Percentiles rank a stretch among this genome's conserved stretches.
Evolutionary conservation across 2,113 vertebrate species (phyloP).

Genomic region (Lepus europaeus): DNA sequence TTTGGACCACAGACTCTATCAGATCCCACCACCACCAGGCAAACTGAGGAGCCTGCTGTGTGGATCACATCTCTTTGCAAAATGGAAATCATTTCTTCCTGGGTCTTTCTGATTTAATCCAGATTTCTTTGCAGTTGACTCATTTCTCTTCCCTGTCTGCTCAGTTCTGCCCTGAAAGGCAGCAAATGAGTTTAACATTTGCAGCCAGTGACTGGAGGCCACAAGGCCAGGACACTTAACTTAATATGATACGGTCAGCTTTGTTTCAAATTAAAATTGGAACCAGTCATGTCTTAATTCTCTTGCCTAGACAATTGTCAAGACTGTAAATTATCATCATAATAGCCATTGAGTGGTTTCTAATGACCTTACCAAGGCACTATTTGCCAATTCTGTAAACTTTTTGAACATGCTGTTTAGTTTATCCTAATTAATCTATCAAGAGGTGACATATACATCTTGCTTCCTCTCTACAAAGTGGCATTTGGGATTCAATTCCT

Average conservation of each 20-base stretch:
- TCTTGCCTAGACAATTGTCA: conserved; percentile 80
- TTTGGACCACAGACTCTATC: not conserved
- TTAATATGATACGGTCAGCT: conserved; percentile 64
- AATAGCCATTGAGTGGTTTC: conserved; percentile 54
- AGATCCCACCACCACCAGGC: not conserved
- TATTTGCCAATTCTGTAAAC: conserved; percentile 67
- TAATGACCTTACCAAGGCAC: conserved; percentile 72
- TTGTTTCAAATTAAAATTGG: conserved; percentile 76
- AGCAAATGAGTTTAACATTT: conserved; percentile 74
- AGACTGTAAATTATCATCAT: conserved; percentile 71
- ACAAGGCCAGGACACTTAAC: conserved; percentile 58
- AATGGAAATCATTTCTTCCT: not conserved
- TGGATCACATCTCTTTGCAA: not conserved
- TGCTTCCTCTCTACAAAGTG: conserved; percentile 62
- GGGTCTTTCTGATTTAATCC: not conserved
- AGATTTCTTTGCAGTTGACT: conserved; percentile 43
- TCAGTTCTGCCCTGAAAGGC: not conserved
- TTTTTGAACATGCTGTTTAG: conserved; percentile 74
- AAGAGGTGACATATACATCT: conserved; percentile 34
- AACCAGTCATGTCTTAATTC: conserved; percentile 75
- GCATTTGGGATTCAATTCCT: conserved; percentile 73
- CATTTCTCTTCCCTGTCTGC: conserved; percentile 25
- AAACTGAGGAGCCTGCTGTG: not conserved
- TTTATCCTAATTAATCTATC: conserved; percentile 78
- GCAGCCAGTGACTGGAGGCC: conserved; percentile 58